Evolutionary conservation across 2,888 invertebrate genomes (phyloP).

Genomic region (Romanomermis culicivorax): DNA sequence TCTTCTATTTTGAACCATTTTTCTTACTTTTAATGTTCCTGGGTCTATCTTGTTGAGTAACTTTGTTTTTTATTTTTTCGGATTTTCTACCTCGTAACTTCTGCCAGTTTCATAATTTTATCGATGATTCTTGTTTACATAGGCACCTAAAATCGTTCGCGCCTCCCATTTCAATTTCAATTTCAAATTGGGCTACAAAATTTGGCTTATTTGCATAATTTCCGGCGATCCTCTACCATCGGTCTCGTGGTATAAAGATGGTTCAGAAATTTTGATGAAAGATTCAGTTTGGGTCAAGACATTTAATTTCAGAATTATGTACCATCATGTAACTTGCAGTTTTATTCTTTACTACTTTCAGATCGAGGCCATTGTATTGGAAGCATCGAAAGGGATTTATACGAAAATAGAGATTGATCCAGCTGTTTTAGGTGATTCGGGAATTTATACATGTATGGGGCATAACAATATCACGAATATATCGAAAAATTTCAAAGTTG

Average conservation of each 20-base stretch:
- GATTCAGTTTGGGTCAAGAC: neutral
- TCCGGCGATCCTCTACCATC: conserved; percentile 64
- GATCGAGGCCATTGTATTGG: neutral
- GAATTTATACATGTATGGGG: conserved; percentile 6
- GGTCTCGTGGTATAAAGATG: conserved; percentile 81
- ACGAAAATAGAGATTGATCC: conserved; percentile 9
- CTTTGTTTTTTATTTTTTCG: no score
- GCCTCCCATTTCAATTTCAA: conserved; percentile 80
- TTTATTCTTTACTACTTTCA: neutral
- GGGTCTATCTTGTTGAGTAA: no score
- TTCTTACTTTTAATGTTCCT: no score
- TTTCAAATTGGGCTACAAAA: conserved; percentile 75
- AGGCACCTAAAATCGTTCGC: conserved; percentile 71
- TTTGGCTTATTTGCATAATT: conserved; percentile 68
- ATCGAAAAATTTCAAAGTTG: neutral
- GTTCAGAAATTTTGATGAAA: conserved; percentile 51
- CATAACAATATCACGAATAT: neutral
- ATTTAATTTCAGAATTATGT: neutral
- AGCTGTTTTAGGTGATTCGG: conserved; percentile 3
- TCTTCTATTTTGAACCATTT: no score
- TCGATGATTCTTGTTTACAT: no score
- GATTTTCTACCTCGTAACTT: no score
- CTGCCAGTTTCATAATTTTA: no score
- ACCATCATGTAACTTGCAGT: neutral
- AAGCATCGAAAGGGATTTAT: neutral